Percentiles rank a stretch among this genome's conserved stretches.
phyloP scores from a whole-genome alignment of 2,888 invertebrate genomes.

The Lasioglossum villosulum region DNA sequence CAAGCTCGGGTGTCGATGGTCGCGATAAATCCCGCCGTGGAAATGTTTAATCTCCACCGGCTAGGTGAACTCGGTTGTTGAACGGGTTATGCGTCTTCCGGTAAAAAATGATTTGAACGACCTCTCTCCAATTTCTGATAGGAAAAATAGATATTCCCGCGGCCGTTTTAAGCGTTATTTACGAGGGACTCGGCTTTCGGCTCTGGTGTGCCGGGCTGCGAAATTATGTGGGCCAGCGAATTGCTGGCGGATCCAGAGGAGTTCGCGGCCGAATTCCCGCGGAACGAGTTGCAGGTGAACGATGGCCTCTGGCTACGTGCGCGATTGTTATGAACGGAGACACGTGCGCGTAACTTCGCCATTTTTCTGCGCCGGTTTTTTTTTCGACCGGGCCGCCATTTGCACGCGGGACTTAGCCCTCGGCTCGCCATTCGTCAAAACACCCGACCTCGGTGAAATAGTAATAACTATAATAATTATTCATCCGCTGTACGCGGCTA shows the following conservation, averaged over 20 bases:
- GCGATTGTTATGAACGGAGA: slow-evolving; percentile 25
- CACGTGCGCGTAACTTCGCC: background rate
- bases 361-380: slow-evolving; percentile 28
- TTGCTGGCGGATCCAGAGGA: slow-evolving; percentile 26
- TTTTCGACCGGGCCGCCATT: background rate
- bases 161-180: slow-evolving; percentile 40
- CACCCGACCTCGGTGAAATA: background rate
- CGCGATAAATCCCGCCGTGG: background rate
- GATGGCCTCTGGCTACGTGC: slow-evolving; percentile 10
- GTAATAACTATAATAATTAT: too few relatives aligned
- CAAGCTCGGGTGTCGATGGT: too few relatives aligned
- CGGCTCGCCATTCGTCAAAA: slow-evolving; percentile 1
- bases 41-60: background rate
- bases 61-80: background rate
- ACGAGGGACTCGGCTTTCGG: slow-evolving; percentile 20
- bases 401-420: background rate
- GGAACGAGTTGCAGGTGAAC: slow-evolving; percentile 22
- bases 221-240: slow-evolving; percentile 41
- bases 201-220: background rate
- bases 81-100: background rate
- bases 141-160: slow-evolving; percentile 14
- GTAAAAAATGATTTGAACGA: slow-evolving; percentile 40
- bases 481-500: too few relatives aligned
- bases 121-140: slow-evolving; percentile 41
- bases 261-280: slow-evolving; percentile 1